Evolutionary conservation across 2,888 invertebrate genomes (phyloP).

Genomic region (Aphodius granarius): DNA sequence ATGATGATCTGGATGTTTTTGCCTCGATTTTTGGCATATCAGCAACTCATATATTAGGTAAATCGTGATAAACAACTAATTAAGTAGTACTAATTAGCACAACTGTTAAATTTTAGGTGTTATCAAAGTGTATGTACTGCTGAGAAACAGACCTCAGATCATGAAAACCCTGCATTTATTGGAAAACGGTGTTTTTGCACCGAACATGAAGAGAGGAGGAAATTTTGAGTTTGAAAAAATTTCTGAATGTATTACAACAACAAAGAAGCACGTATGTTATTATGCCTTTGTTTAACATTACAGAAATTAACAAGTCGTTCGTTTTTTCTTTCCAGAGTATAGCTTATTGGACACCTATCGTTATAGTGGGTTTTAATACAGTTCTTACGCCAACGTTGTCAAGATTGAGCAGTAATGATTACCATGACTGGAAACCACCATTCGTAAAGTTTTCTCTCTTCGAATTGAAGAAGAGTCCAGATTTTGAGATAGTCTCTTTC

Average conservation of each 20-base stretch:
- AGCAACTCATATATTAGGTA: slow-evolving; percentile 25
- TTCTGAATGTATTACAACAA: slow-evolving; percentile 20
- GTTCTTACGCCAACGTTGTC: slow-evolving; percentile 6
- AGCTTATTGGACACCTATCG: slow-evolving; percentile 24
- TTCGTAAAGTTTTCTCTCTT: slow-evolving; percentile 26
- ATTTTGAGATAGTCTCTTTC: slow-evolving; percentile 24
- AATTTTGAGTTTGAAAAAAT: slow-evolving; percentile 20
- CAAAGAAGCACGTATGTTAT: slow-evolving; percentile 26
- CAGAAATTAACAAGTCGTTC: neutral
- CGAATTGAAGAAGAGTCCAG: slow-evolving; percentile 27
- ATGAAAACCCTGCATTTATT: slow-evolving; percentile 18
- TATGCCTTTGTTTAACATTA: neutral
- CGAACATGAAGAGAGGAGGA: slow-evolving; percentile 19
- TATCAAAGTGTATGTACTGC: slow-evolving; percentile 26
- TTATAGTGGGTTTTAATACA: neutral
- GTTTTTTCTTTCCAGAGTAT: slow-evolving; percentile 23
- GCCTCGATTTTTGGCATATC: slow-evolving; percentile 25
- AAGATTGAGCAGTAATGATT: slow-evolving; percentile 22
- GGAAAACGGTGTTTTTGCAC: slow-evolving; percentile 27
- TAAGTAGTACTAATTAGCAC: neutral
- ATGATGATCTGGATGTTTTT: slow-evolving; percentile 23
- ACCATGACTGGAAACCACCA: slow-evolving; percentile 29
- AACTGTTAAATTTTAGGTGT: slow-evolving; percentile 23
- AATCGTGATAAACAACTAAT: neutral
- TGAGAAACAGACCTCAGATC: slow-evolving; percentile 24